A percentile compares a stretch with the other conserved stretches of the same genome.
These are phyloP conservation scores for Drosophila crucigera DNA, from an alignment of 2,888 invertebrate genomes.

Conservation along the genomic window DNA sequence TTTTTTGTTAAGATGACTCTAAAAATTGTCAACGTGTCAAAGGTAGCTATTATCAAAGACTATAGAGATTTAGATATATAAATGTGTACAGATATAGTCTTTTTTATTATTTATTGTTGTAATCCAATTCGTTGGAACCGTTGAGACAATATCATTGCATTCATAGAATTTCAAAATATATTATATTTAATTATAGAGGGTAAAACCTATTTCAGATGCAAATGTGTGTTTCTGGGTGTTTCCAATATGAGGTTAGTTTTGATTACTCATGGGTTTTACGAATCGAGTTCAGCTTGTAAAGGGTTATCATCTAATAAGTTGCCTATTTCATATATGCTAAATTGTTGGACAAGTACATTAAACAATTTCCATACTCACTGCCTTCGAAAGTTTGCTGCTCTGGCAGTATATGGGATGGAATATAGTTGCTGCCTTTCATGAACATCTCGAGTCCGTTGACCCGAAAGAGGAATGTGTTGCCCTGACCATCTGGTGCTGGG, in stretches of 20 bases:
- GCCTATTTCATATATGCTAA: neutral
- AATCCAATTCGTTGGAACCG: neutral
- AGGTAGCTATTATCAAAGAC: neutral
- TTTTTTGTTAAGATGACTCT: neutral
- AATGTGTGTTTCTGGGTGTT: neutral
- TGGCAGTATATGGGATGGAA: slow-evolving; percentile 94
- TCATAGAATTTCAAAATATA: neutral
- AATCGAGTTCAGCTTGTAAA: neutral
- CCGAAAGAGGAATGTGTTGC: slow-evolving; percentile 93
- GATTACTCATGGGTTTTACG: neutral
- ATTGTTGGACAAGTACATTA: neutral
- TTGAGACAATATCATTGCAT: neutral
- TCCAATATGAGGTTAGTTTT: neutral
- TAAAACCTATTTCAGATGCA: neutral
- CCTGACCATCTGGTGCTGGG: slow-evolving; percentile 83
- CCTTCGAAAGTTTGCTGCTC: slow-evolving; percentile 87
- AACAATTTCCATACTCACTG: slow-evolving; percentile 74
- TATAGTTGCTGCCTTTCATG: slow-evolving; percentile 97
- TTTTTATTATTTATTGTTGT: neutral
- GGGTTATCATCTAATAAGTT: neutral
- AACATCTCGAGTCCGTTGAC: slow-evolving; percentile 95
- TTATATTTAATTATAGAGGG: neutral
- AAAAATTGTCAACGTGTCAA: neutral
- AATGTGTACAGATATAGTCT: neutral
- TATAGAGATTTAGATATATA: neutral